phyloP scores from a whole-genome alignment of 2,888 invertebrate species.

The Lasioglossum malachurum region DNA sequence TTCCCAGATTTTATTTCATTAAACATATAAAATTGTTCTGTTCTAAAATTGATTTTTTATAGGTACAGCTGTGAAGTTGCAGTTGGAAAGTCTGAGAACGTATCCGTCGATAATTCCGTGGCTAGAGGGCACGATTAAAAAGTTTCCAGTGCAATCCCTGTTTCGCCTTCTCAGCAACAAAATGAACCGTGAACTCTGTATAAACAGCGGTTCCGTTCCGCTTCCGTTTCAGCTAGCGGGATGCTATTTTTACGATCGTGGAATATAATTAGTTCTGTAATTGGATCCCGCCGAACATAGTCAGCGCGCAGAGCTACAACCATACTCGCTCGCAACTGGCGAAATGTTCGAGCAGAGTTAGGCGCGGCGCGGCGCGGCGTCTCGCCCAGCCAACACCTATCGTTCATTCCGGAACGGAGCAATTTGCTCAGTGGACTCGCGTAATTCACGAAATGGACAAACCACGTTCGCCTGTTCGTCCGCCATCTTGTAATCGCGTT shows the following conservation, averaged over 20 bases:
- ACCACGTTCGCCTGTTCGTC: conserved; percentile 56
- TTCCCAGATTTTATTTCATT: too few relatives aligned
- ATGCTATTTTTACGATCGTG: conserved; percentile 43
- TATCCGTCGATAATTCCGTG: not conserved
- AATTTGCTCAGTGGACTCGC: conserved; percentile 61
- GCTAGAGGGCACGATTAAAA: not conserved
- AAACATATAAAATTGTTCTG: too few relatives aligned
- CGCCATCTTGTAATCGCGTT: conserved; percentile 25
- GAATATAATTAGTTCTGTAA: conserved; percentile 52
- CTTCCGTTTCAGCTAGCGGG: not conserved
- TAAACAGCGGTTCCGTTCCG: conserved; percentile 5
- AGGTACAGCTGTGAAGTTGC: not conserved
- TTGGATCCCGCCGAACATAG: conserved; percentile 41
- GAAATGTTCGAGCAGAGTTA: conserved; percentile 48
- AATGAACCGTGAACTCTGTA: not conserved
- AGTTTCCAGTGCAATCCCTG: not conserved
- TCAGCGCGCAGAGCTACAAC: conserved; percentile 10
- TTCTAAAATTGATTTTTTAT: too few relatives aligned
- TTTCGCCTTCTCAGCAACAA: not conserved
- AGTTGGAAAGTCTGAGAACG: not conserved
- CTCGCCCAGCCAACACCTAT: conserved; percentile 6
- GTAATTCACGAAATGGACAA: conserved; percentile 59
- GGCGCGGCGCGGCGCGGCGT: not conserved
- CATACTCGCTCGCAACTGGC: conserved; percentile 23
- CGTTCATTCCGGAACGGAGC: conserved; percentile 61